Conservation (phyloP, 2,113 vertebrate genomes). For the Acrocephalus kingi region DNA sequence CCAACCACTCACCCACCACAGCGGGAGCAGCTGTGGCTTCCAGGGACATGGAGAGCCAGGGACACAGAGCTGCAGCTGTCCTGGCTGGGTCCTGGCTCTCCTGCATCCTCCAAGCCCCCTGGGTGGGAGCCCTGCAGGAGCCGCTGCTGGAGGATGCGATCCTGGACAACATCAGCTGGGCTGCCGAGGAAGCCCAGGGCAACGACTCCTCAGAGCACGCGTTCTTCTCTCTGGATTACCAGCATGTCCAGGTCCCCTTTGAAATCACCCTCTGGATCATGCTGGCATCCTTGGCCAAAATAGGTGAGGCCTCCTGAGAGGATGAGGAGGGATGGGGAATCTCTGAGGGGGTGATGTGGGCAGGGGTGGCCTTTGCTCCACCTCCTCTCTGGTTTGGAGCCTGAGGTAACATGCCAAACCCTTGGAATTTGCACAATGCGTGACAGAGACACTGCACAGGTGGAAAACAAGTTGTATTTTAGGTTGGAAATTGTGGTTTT, state of each 20-base stretch:
- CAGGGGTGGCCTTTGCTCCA: background rate
- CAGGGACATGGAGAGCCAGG: background rate
- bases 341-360: background rate
- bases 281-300: slow-evolving; percentile 85
- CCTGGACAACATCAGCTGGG: slow-evolving; percentile 35
- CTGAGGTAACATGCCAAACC: fast-evolving
- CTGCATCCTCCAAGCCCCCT: background rate
- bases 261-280: slow-evolving; percentile 87
- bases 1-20: fast-evolving
- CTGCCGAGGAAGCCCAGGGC: background rate
- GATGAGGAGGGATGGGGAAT: background rate
- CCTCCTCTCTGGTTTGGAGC: background rate
- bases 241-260: slow-evolving; percentile 82
- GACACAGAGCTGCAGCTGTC: background rate
- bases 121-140: background rate
- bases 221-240: slow-evolving; percentile 82
- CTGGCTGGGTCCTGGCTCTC: background rate
- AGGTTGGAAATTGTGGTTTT: background rate
- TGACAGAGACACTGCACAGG: fast-evolving
- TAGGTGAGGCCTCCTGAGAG: slow-evolving; percentile 67
- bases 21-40: background rate
- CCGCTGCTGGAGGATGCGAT: background rate
- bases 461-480: background rate
- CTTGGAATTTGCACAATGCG: fast-evolving
- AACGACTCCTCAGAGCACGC: slow-evolving; percentile 10